phyloP scores from a whole-genome alignment of 2,113 vertebrate genomes.

The Hydropotes inermis region DNA sequence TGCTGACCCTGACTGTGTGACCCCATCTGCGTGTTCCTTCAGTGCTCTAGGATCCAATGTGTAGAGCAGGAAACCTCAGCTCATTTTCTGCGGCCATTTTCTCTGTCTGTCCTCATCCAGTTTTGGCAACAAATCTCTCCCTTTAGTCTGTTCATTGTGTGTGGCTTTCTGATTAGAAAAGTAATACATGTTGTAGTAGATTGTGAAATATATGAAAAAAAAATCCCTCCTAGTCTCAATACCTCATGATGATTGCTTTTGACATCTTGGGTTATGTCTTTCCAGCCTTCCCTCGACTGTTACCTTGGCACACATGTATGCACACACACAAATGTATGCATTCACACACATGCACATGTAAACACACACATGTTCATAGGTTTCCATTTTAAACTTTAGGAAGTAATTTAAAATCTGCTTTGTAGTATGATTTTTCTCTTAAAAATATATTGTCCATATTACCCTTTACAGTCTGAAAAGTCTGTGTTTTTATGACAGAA shows the following conservation, averaged over 20 bases:
- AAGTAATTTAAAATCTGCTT: background rate
- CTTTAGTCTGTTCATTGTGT: background rate
- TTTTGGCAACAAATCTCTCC: background rate
- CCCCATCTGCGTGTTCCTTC: constrained; percentile 18
- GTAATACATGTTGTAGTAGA: background rate
- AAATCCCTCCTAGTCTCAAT: background rate
- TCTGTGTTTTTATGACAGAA: background rate
- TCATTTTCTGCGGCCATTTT: background rate
- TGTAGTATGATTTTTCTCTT: background rate
- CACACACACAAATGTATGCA: background rate
- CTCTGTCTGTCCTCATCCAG: background rate
- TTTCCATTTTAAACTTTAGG: background rate
- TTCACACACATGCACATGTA: background rate
- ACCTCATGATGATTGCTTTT: background rate
- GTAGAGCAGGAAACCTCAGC: background rate
- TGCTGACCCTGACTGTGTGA: background rate
- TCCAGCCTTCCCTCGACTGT: background rate
- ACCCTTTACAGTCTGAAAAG: background rate
- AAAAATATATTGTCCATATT: background rate
- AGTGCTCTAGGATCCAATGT: background rate
- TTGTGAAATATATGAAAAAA: background rate
- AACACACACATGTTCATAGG: background rate
- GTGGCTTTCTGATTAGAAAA: constrained; percentile 43
- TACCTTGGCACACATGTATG: background rate
- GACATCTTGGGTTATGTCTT: background rate